Evolutionary conservation across 2,113 vertebrate genomes (phyloP).

Genomic region (Heterochromis multidens): DNA sequence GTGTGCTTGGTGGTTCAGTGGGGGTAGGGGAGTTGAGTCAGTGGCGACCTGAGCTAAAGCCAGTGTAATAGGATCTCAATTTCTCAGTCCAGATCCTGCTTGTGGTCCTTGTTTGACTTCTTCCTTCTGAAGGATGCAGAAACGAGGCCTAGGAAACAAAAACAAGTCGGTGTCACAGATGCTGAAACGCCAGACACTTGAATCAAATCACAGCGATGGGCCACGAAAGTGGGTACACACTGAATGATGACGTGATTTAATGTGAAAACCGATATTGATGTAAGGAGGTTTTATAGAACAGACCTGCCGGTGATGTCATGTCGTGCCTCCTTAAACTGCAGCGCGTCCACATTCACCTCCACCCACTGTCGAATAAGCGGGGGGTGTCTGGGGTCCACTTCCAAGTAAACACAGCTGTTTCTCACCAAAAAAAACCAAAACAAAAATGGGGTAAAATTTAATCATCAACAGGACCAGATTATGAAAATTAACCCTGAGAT

Average conservation of each 20-base stretch:
- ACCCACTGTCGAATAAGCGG: conserved; percentile 81
- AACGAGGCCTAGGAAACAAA: conserved; percentile 66
- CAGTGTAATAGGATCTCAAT: conserved; percentile 67
- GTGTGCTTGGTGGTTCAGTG: conserved; percentile 5
- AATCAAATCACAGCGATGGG: background rate
- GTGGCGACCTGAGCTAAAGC: conserved; percentile 47
- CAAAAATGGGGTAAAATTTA: background rate
- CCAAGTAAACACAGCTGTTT: conserved; percentile 86
- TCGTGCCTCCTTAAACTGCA: conserved; percentile 73
- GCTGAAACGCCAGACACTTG: background rate
- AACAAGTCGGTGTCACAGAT: background rate
- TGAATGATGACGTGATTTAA: background rate
- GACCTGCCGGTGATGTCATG: conserved; percentile 86
- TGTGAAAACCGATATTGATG: background rate
- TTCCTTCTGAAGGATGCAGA: conserved; percentile 72
- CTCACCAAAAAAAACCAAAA: background rate
- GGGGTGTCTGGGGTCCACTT: conserved; percentile 91
- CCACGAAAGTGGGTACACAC: background rate
- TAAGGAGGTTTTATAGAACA: conserved; percentile 51
- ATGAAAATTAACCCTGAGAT: background rate
- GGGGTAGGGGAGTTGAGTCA: conserved; percentile 25
- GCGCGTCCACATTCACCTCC: conserved; percentile 57
- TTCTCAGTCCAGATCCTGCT: conserved; percentile 55
- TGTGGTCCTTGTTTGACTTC: conserved; percentile 21
- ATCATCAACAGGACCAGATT: background rate